phyloP scores from a whole-genome alignment of 2,113 vertebrate species.

The Anguilla rostrata region DNA sequence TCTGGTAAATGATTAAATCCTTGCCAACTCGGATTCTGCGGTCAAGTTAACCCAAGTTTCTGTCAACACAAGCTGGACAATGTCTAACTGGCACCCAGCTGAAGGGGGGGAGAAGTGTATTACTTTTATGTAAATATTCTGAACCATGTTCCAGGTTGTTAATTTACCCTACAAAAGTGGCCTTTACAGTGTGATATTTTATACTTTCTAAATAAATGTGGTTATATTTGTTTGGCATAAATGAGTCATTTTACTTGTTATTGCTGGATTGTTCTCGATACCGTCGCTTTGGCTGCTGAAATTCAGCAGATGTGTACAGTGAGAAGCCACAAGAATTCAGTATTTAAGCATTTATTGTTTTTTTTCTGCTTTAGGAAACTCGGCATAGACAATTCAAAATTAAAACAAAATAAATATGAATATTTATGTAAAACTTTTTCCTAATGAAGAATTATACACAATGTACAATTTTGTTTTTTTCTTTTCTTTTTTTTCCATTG shows the following conservation, averaged over 20 bases:
- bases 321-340: conserved; percentile 16
- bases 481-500: conserved; percentile 55
- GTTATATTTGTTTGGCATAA: conserved; percentile 76
- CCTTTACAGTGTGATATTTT: conserved; percentile 82
- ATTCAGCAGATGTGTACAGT: neutral
- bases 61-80: conserved; percentile 63
- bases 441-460: conserved; percentile 98
- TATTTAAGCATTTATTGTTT: conserved; percentile 76
- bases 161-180: conserved; percentile 76
- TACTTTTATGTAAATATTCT: conserved; percentile 69
- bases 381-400: conserved; percentile 85
- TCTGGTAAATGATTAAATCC: conserved; percentile 67
- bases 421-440: conserved; percentile 92
- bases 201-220: conserved; percentile 83
- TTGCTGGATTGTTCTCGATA: neutral
- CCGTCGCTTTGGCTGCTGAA: neutral
- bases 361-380: conserved; percentile 83
- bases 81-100: conserved; percentile 54
- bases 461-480: conserved; percentile 82
- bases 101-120: conserved; percentile 56
- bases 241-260: conserved; percentile 3
- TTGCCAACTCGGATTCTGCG: conserved; percentile 69
- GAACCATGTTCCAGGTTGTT: conserved; percentile 56
- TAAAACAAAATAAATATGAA: conserved; percentile 99
- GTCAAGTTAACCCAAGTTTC: conserved; percentile 64